These are phyloP conservation scores for Acipenser oxyrinchus DNA, from an alignment of 2,797 vertebrate species.

Conservation along the genomic window DNA sequence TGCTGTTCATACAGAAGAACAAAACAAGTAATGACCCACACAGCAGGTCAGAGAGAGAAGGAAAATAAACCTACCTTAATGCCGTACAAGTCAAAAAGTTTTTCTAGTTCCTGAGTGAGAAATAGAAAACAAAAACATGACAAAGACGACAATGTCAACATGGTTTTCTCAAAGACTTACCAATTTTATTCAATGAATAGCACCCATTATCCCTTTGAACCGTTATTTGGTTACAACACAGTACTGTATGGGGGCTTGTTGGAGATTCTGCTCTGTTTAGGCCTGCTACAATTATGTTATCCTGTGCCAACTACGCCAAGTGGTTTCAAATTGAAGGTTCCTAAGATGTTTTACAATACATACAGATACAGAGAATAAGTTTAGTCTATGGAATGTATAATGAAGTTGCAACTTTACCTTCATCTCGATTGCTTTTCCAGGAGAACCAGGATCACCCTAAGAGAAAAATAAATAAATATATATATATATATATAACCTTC, in stretches of 20 bases:
- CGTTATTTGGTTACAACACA: no score
- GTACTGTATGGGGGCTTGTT: no score
- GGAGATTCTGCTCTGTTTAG: no score
- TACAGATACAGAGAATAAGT: not conserved
- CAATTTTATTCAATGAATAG: no score
- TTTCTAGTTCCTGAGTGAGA: slow-evolving; percentile 68
- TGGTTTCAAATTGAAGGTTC: not conserved
- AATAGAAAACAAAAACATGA: slow-evolving; percentile 9
- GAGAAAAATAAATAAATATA: slow-evolving; percentile 13
- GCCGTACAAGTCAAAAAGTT: slow-evolving; percentile 66
- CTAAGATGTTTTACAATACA: slow-evolving; percentile 3
- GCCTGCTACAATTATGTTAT: no score
- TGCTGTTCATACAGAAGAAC: slow-evolving; percentile 8
- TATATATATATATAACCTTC: no score
- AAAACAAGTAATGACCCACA: not conserved
- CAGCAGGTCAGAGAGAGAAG: not conserved
- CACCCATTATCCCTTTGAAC: no score
- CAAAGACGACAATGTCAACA: slow-evolving; percentile 2
- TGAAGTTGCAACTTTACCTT: slow-evolving; percentile 51
- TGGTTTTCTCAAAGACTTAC: no score
- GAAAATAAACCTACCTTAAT: slow-evolving; percentile 64
- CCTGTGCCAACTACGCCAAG: no score
- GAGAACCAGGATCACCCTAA: slow-evolving; percentile 59
- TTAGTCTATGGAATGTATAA: slow-evolving; percentile 7
- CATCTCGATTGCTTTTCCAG: slow-evolving; percentile 64